Evolutionary conservation across 2,888 invertebrate species (phyloP), one percentile per base, ranked within the genome.

Genomic region (Chrysina gloriosa): DNA sequence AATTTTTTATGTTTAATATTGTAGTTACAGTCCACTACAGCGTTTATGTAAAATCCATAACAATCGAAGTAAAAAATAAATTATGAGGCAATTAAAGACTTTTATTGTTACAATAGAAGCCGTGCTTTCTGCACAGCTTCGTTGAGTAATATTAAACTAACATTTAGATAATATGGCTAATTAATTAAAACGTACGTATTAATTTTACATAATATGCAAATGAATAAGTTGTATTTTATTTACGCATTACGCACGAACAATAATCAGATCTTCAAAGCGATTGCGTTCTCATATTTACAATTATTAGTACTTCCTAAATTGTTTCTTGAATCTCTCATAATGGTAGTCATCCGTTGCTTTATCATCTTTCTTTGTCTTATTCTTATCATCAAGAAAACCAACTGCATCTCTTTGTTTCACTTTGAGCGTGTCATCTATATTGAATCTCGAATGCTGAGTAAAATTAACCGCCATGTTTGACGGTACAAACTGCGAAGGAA

Each of bases 391-490:
- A 74, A 85, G 81, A 72, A 84, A 77, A 68, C 80, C 74, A 81
- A 45, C 72, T 72, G 75, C 85, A 70, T 88, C 89, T 71, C 84
- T 84, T 79, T 87, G 87, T 76, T 88, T 88, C 74, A 88, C 88
- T 77, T 88, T 88, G 4, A 88, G 85, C 9, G 82, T 80, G 68
- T 86, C 89, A 76, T 97, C 96, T 71, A 97, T 92, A 82, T 96
- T 97, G 52, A 69, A 97, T 88, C 97, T 88, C 83, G 97, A 97
- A 80, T 98, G 97, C 78, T 98, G 97, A 34, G 96, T 96, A 86
- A 98, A 98, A 84, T 98, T 98, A 0, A 97, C 97, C 7, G 98
- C 97, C 93, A 98, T 96, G 81, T 98, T 98, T 11, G 96, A 96
- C 0, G 98, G 98, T 0, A 98, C 97, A 87, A 98, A 97, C 74